phyloP scores from a whole-genome alignment of 2,888 invertebrate genomes.

The Acrobeloides nanus region DNA sequence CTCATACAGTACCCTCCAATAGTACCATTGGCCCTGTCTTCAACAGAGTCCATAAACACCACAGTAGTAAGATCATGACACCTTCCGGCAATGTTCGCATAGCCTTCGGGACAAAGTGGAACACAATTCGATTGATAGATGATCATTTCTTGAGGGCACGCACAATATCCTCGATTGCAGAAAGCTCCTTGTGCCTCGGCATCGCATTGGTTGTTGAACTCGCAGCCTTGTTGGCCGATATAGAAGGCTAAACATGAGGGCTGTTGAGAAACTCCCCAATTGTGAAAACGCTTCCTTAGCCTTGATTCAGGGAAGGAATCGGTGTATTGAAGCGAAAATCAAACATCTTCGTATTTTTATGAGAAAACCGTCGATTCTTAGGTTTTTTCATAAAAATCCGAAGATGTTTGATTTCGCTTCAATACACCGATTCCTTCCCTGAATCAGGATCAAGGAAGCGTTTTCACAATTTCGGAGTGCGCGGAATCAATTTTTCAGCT shows the following conservation, averaged over 20 bases:
- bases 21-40: constrained; percentile 49
- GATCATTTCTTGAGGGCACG: constrained; percentile 38
- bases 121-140: constrained; percentile 49
- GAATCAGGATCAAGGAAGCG: no score
- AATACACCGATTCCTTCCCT: no score
- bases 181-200: constrained; percentile 38
- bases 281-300: no score
- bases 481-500: no score
- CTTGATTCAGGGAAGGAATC: no score
- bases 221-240: constrained; percentile 52
- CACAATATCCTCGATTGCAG: constrained; percentile 47
- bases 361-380: no score
- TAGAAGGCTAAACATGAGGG: constrained; percentile 29
- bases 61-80: constrained; percentile 53
- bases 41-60: constrained; percentile 53
- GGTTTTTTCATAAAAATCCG: no score
- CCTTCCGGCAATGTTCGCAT: constrained; percentile 50
- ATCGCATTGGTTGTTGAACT: constrained; percentile 44
- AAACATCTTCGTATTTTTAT: no score
- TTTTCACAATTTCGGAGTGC: no score
- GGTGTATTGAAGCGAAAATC: no score
- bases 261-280: no score
- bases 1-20: constrained; percentile 50
- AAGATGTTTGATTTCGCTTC: no score
- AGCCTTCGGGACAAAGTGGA: constrained; percentile 46